Base-by-base conservation (phyloP, 23 tunicate genomes). In the Phallusia fumigata region DNA sequence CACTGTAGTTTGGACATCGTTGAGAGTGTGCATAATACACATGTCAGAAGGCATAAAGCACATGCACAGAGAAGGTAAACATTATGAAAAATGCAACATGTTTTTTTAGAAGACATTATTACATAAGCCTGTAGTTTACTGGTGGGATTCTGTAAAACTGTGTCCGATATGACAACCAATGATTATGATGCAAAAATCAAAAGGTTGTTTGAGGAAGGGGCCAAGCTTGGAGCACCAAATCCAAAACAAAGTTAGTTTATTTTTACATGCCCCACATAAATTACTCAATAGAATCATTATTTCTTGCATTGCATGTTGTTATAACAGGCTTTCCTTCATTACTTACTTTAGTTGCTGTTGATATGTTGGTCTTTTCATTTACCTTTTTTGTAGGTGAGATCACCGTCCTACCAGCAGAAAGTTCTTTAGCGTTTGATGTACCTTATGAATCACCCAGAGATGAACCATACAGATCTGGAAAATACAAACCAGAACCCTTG, bases 121-220 rank as follows among this genome's bases (percentile, higher is more conserved):
- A 58, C 15, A 51, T 15, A 13, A 51, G 58, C 58, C 58, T 13
- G 58, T 58, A n/a, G n/a, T n/a, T n/a, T n/a, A n/a, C n/a, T n/a
- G n/a, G n/a, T n/a, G n/a, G n/a, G n/a, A n/a, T n/a, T n/a, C n/a
- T n/a, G n/a, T n/a, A n/a, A n/a, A 40, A 40, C 47, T 58, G 1
- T 58, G 28, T 58, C 26, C 69, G 13, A 1, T 24, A 86, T 80
- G 84, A 16, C 80, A 33, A 86, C 84, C 74, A 52, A 40, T 19
- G 86, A 91, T 79, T 91, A 86, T 49, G 96, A 91, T 72, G 90
- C 78, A 18, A 91, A 86, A 78, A 91, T 91, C 31, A 26, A 83
- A 24, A 72, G 86, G 58, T 51, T 91, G 33, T 77, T 91, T 78
- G 88, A 91, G 78, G 90, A 91, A 91, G 96, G 96, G 72, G 82